Base-by-base conservation (phyloP, 2,888 invertebrate species). In the Eristalis pertinax region DNA sequence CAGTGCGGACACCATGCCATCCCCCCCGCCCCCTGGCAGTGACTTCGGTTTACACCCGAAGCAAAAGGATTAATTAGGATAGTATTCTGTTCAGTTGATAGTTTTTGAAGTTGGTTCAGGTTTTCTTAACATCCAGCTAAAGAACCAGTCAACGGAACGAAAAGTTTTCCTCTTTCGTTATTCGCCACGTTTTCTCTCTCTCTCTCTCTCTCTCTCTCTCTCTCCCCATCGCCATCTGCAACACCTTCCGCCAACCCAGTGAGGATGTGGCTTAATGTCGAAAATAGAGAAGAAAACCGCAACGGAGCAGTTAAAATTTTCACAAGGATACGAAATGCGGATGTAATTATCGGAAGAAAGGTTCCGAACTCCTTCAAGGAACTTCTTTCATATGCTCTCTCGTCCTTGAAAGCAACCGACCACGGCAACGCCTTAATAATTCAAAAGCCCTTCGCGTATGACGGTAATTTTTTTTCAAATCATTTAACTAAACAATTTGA, bases 11-110 rank as follows among this genome's bases (percentile, higher is more conserved):
- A 26, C 63, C 63, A 32, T 56, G 32, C 67, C 24, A 24, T 13
- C 13, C 43, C 2, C 7, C 50, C 50, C 19, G 15, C n/a, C 4
- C 32, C 32, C 7, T 10, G 32, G 32, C 50, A 50, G 19, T 56
- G 62, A 63, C 79, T 79, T 67, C 38, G 43, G 29, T 84, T 87
- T 79, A 87, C 87, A 87, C 87, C 80, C 75, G 19, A 76, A 50
- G 79, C 84, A 84, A 87, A 84, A 87, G 87, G 87, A 87, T 87
- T 87, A 87, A 87, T 87, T 87, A 87, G 87, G 87, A 87, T 87
- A 87, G 87, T 84, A 87, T 87, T 87, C 87, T 84, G 68, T 78
- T 80, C 73, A 75, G 84, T 76, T 87, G 87, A 87, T 87, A 87
- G 87, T 87, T 87, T 87, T 87, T 87, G 79, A 87, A 87, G 87